These are phyloP conservation scores for Cossypha polioptera DNA, from an alignment of 2,797 vertebrate species.

Conservation along the genomic window DNA sequence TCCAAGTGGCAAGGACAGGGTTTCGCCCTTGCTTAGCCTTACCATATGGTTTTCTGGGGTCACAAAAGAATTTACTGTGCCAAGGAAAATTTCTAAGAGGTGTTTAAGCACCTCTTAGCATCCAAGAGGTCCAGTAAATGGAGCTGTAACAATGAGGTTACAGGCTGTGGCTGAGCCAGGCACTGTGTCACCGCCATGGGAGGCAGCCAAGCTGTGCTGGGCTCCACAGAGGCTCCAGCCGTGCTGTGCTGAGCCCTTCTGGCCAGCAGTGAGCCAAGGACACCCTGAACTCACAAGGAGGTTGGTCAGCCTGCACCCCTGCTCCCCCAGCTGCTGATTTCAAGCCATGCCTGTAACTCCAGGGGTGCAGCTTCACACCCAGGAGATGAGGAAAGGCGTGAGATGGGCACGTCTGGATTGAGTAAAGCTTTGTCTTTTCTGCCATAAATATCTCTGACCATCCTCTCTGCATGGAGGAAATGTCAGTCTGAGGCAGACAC, in stretches of 20 bases:
- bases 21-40: neutral
- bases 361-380: neutral
- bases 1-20: neutral
- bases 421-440: neutral
- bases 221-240: neutral
- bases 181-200: rapidly evolving
- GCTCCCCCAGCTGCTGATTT: neutral
- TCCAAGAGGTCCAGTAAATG: neutral
- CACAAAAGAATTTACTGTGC: neutral
- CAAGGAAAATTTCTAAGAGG: constrained; percentile 5
- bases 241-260: neutral
- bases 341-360: neutral
- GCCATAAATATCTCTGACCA: neutral
- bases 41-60: neutral
- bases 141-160: neutral
- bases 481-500: neutral
- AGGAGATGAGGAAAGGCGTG: neutral
- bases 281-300: neutral
- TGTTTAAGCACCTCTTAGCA: neutral
- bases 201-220: neutral
- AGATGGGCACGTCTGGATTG: neutral
- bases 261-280: neutral
- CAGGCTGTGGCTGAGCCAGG: neutral
- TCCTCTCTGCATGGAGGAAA: neutral
- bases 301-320: neutral